Evolutionary conservation across 2,113 vertebrate species (phyloP).

Genomic region (Labrus mixtus): DNA sequence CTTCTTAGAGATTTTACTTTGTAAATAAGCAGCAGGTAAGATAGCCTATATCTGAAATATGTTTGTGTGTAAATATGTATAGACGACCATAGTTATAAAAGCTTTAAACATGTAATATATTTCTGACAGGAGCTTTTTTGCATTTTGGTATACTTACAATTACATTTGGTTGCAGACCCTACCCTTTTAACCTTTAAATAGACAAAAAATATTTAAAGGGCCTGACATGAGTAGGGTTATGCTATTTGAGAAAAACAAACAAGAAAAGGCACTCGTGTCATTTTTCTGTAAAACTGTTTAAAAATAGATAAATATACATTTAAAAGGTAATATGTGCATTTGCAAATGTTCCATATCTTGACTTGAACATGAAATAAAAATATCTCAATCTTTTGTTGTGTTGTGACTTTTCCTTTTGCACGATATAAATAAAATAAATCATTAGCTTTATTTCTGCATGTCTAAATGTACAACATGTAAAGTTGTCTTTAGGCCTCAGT

Average conservation of each 20-base stretch:
- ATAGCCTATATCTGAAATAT: neutral
- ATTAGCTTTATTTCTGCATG: neutral
- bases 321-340: neutral
- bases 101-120: too few relatives aligned
- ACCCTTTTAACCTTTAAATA: conserved; percentile 24
- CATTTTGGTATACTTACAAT: neutral
- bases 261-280: too few relatives aligned
- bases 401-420: neutral
- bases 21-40: neutral
- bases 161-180: conserved; percentile 15
- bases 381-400: neutral
- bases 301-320: neutral
- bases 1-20: neutral
- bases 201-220: conserved; percentile 48
- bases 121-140: too few relatives aligned
- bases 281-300: neutral
- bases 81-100: too few relatives aligned
- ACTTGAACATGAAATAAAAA: neutral
- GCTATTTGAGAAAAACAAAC: neutral
- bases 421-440: neutral
- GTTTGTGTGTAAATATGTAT: neutral
- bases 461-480: conserved; percentile 19
- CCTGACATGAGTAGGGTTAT: conserved; percentile 1
- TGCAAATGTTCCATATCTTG: neutral
- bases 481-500: conserved; percentile 17